Evolutionary conservation across 2,888 invertebrate genomes (phyloP).

Genomic region (Drepanosiphum platanoidis): DNA sequence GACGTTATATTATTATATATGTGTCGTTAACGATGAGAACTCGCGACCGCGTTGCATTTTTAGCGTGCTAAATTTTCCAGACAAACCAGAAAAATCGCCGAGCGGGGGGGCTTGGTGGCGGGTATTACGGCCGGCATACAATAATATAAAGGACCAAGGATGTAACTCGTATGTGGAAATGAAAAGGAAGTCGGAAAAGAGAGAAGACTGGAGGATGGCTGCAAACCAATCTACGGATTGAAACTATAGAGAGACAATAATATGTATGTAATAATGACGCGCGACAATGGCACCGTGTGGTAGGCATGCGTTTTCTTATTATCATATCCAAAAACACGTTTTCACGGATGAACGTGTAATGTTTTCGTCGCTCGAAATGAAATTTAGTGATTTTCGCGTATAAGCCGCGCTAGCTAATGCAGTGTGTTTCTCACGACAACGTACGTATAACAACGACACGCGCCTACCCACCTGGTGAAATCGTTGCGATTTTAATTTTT

Average conservation of each 20-base stretch:
- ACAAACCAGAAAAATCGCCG: not conserved
- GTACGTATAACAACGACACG: no score
- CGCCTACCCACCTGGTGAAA: not conserved
- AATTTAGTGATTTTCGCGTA: conserved; percentile 16
- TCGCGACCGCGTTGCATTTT: no score
- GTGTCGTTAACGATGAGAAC: not conserved
- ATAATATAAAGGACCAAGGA: no score
- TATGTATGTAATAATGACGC: not conserved
- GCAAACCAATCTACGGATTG: no score
- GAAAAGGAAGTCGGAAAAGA: no score
- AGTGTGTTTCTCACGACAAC: not conserved
- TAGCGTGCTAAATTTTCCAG: no score
- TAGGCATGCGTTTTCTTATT: conserved; percentile 1
- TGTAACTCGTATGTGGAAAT: not conserved
- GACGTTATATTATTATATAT: not conserved
- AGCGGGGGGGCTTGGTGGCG: not conserved
- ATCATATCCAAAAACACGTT: conserved; percentile 3
- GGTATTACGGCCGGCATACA: not conserved
- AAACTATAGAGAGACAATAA: not conserved
- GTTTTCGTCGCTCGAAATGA: conserved; percentile 30
- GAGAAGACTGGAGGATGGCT: no score
- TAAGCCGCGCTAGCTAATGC: not conserved
- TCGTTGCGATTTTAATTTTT: conserved; percentile 15
- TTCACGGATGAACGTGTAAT: conserved; percentile 16
- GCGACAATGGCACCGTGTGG: not conserved